phyloP scores from a whole-genome alignment of 2,113 vertebrate genomes.

The Girardinichthys multiradiatus region DNA sequence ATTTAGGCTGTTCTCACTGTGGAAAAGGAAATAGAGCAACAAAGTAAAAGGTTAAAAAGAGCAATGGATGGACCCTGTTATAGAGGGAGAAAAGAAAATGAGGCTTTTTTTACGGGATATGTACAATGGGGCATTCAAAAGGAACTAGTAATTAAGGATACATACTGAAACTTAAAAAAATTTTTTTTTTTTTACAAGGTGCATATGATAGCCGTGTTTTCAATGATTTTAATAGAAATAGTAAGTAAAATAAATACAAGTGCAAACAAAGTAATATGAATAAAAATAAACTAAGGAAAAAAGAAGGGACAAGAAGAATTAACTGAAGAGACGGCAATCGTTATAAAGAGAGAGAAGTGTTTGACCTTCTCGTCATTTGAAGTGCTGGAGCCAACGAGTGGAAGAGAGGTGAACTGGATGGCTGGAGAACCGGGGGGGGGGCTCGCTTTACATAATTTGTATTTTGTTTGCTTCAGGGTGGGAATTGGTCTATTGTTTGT shows the following conservation, averaged over 20 bases:
- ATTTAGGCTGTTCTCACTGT: constrained; percentile 8
- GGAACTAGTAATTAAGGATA: too few species aligned
- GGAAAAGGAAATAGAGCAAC: constrained; percentile 17
- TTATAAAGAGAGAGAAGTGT: constrained; percentile 50
- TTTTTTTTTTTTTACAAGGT: too few species aligned
- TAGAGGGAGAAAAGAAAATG: constrained; percentile 55
- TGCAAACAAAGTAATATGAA: too few species aligned
- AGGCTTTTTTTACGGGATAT: constrained; percentile 69
- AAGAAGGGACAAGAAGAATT: too few species aligned
- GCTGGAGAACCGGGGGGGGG: constrained; percentile 7
- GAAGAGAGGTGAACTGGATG: constrained; percentile 35
- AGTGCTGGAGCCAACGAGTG: constrained; percentile 44
- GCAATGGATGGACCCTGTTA: constrained; percentile 39
- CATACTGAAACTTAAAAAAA: too few species aligned
- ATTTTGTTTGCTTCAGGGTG: neutral
- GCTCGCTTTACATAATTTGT: constrained; percentile 12
- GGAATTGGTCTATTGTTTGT: constrained; percentile 11
- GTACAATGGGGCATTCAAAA: constrained; percentile 57
- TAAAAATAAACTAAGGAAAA: too few species aligned
- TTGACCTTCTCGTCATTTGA: constrained; percentile 45
- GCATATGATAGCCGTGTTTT: too few species aligned
- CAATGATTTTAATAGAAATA: too few species aligned
- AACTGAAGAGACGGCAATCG: constrained; percentile 1
- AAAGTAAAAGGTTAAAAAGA: constrained; percentile 25
- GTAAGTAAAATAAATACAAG: too few species aligned